Conservation (phyloP, 2,797 vertebrate genomes). For the Sus cebifrons region DNA sequence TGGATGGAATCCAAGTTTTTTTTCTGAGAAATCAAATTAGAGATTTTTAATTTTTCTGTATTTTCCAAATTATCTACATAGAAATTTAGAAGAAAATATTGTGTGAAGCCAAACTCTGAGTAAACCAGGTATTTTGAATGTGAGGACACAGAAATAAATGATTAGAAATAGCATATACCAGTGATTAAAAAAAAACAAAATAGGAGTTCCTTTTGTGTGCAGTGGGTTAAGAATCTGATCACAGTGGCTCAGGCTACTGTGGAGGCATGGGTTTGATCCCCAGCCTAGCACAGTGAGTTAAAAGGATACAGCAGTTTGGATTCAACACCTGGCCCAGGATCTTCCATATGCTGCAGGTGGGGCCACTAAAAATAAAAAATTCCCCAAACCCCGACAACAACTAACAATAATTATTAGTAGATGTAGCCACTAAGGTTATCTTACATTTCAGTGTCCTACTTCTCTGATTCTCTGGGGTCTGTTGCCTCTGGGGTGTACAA, state of each 20-base stretch:
- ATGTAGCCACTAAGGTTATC: neutral
- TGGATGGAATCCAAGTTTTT: neutral
- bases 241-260: too few species aligned
- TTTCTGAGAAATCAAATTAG: constrained; percentile 14
- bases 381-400: too few species aligned
- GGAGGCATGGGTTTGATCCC: too few species aligned
- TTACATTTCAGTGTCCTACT: neutral
- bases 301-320: too few species aligned
- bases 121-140: neutral
- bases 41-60: constrained; percentile 31
- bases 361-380: too few species aligned
- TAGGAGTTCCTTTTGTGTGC: too few species aligned
- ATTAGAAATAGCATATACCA: neutral
- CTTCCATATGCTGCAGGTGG: too few species aligned
- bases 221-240: too few species aligned
- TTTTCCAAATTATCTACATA: constrained; percentile 5
- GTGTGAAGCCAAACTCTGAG: neutral
- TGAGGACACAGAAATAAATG: neutral
- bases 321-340: too few species aligned
- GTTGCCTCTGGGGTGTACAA: neutral
- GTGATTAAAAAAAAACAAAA: neutral
- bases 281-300: too few species aligned
- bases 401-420: neutral
- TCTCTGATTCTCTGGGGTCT: neutral
- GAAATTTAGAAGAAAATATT: neutral